A percentile compares a stretch with the other conserved stretches of the same genome.
These are phyloP conservation scores for Pseudomyrmex cubaensis DNA, from an alignment of 1,140 invertebrate species.

Conservation along the genomic window DNA sequence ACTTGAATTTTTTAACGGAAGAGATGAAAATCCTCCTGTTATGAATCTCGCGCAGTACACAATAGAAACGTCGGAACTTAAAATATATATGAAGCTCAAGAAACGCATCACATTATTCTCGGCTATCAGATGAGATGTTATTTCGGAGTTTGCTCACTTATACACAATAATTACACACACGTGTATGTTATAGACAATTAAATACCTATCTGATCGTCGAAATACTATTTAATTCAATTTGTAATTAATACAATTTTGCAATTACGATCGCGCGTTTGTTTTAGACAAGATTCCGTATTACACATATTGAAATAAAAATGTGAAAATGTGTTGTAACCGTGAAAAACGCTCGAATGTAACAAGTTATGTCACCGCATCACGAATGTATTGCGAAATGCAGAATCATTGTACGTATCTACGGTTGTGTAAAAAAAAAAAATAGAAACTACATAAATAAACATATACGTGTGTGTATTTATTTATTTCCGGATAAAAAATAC, in stretches of 20 bases:
- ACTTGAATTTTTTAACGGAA: conserved; percentile 24
- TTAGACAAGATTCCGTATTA: neutral
- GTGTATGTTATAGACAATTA: too few relatives aligned
- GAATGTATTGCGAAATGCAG: neutral
- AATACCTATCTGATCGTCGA: too few relatives aligned
- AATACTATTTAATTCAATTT: too few relatives aligned
- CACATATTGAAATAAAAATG: neutral
- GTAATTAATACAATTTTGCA: too few relatives aligned
- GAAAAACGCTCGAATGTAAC: conserved; percentile 13
- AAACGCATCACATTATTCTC: neutral
- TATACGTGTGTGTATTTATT: too few relatives aligned
- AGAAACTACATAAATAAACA: too few relatives aligned
- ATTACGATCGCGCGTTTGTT: neutral
- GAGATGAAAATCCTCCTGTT: neutral
- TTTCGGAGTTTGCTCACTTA: too few relatives aligned
- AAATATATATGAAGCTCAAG: neutral
- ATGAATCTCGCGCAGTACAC: neutral
- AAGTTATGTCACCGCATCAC: conserved; percentile 16
- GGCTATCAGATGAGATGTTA: neutral
- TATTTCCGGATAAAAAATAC: too few relatives aligned
- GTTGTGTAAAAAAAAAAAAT: neutral
- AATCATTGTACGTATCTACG: neutral
- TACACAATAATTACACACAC: too few relatives aligned
- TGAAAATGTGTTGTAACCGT: neutral
- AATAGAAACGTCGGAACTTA: neutral